Conservation (phyloP, 2,888 invertebrate genomes). For the Heteropelma amictum region DNA sequence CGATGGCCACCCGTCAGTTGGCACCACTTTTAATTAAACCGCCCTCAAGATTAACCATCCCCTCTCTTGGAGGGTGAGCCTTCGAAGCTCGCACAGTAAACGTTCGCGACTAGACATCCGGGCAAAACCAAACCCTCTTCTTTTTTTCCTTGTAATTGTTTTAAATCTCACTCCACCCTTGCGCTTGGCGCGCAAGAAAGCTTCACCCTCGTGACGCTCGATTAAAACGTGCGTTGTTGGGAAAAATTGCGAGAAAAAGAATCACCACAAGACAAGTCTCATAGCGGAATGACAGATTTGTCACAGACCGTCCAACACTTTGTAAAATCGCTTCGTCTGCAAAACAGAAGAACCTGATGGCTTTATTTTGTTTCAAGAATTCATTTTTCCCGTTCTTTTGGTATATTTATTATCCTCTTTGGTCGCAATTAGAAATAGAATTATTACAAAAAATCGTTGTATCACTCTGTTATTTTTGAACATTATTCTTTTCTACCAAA, state of each 20-base stretch:
- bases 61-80: constrained; percentile 50
- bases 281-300: constrained; percentile 74
- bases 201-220: constrained; percentile 61
- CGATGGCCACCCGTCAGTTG: constrained; percentile 78
- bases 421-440: too few relatives aligned
- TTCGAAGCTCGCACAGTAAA: constrained; percentile 23
- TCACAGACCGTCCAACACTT: constrained; percentile 70
- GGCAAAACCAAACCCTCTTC: constrained; percentile 38
- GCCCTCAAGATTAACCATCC: constrained; percentile 77
- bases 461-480: too few relatives aligned
- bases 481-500: too few relatives aligned
- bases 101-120: constrained; percentile 33
- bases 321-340: constrained; percentile 67
- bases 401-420: constrained; percentile 23
- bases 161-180: constrained; percentile 74
- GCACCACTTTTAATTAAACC: constrained; percentile 78
- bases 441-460: too few relatives aligned
- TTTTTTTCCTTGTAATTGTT: constrained; percentile 75
- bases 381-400: constrained; percentile 6
- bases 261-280: constrained; percentile 70
- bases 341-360: constrained; percentile 44
- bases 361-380: constrained; percentile 20
- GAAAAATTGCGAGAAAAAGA: constrained; percentile 62
- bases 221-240: constrained; percentile 58
- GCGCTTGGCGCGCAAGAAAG: constrained; percentile 53